Base-by-base conservation (phyloP, 2,888 invertebrate species). In the Parnassius mnemosyne region DNA sequence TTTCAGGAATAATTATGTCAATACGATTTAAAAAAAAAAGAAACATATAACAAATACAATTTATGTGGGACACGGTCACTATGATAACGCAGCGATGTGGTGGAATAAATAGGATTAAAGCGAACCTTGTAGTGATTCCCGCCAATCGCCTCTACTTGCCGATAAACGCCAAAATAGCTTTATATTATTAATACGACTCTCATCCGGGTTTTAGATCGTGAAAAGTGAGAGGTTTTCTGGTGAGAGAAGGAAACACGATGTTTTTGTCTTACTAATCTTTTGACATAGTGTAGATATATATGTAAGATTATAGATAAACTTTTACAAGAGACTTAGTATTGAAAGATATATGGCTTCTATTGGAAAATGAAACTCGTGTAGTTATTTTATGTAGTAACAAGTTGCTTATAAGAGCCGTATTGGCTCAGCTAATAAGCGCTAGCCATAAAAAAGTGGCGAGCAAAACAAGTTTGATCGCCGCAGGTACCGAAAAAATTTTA, bases 41-140 rank as follows among this genome's bases (percentile, higher is more conserved):
- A 52, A 60, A 13, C 53, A 47, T 44, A 56, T 49, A 59, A 43
- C 41, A 50, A 49, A 52, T 58, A 58, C 60, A 63, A 13, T 41
- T 20, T 60, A 57, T 41, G 16, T 59, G 42, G 62, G 60, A 34
- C 53, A 52, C 46, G 43, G 53, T 57, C 60, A 56, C 53, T 60
- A 53, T 67, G 67, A 68, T 69, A 66, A 68, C 64, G 66, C 63
- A 65, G 51, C 53, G 58, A 61, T 51, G 46, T 53, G 51, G 34
- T 66, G 66, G 61, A 64, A 69, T 70, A 74, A 77, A 76, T 69
- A 68, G 69, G 77, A 76, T 76, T 77, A 74, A 57, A 10, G 61
- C 59, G 53, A 55, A 64, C 57, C 65, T 76, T 77, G 71, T 77
- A 72, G 69, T 71, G 79, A 78, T 77, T 75, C 80, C 61, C 69